Conservation (phyloP, 2,113 vertebrate genomes). For the Cochlearius cochlearius region DNA sequence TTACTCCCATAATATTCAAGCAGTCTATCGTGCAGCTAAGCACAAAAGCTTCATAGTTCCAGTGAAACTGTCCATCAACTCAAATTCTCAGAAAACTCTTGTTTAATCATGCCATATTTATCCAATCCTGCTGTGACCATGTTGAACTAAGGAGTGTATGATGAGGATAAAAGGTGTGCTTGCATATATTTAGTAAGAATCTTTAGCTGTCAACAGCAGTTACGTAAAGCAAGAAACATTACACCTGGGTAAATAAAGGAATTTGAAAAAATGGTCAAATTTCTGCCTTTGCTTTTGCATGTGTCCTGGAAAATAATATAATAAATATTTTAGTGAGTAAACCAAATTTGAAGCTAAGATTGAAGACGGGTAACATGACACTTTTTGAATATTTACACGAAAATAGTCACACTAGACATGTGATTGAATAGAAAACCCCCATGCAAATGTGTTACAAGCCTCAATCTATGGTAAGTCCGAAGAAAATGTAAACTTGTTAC, state of each 20-base stretch:
- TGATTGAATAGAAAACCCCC: background rate
- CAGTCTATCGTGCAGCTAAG: background rate
- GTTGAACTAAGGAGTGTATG: background rate
- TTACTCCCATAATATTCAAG: background rate
- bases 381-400: background rate
- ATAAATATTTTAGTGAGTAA: background rate
- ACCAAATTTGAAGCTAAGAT: background rate
- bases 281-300: background rate
- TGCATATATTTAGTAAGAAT: background rate
- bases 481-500: background rate
- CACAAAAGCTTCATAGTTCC: background rate
- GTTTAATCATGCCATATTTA: background rate
- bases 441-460: background rate
- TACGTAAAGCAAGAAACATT: background rate
- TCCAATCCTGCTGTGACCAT: background rate
- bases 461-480: background rate
- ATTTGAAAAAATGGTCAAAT: background rate
- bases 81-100: background rate
- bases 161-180: background rate
- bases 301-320: background rate
- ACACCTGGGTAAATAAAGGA: background rate
- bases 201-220: background rate
- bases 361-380: background rate
- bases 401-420: background rate
- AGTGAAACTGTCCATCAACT: background rate